Percentiles rank a stretch among this genome's conserved stretches.
Conservation (phyloP, 2,113 vertebrate species). For the Phalacrocorax brasilianus region DNA sequence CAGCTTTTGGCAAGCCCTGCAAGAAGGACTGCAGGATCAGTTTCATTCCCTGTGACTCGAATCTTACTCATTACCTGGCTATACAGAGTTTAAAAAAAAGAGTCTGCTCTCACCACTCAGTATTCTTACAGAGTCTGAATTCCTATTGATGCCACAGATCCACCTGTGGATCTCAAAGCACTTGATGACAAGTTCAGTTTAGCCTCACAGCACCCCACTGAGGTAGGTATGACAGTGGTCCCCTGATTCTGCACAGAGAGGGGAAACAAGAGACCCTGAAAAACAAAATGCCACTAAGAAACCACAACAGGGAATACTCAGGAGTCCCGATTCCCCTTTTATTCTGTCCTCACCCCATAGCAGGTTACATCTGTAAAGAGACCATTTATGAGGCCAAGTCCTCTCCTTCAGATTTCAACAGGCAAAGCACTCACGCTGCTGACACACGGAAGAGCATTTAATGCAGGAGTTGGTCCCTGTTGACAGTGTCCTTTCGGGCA, state of each 20-base stretch:
- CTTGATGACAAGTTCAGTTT: background rate
- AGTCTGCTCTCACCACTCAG: background rate
- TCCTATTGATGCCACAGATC: background rate
- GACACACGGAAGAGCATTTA: background rate
- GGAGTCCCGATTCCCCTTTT: background rate
- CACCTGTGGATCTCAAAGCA: background rate
- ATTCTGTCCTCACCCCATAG: background rate
- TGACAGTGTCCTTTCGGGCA: background rate
- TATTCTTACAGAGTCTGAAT: background rate
- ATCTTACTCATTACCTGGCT: conserved; percentile 54
- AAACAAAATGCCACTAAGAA: background rate
- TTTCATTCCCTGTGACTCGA: background rate
- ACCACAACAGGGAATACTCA: background rate
- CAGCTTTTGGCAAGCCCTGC: conserved; percentile 21
- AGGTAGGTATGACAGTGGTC: conserved; percentile 2
- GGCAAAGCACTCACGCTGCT: background rate
- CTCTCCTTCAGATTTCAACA: background rate
- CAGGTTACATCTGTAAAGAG: background rate
- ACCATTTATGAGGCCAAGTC: background rate
- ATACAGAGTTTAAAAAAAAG: conserved; percentile 24
- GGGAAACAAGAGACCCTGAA: background rate
- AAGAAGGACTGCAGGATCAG: conserved; percentile 13
- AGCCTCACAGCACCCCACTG: background rate
- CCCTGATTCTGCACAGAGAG: background rate
- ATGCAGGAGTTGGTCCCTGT: background rate